Evolutionary conservation across 2,113 vertebrate genomes (phyloP).

Genomic region (Crotalus horridus): DNA sequence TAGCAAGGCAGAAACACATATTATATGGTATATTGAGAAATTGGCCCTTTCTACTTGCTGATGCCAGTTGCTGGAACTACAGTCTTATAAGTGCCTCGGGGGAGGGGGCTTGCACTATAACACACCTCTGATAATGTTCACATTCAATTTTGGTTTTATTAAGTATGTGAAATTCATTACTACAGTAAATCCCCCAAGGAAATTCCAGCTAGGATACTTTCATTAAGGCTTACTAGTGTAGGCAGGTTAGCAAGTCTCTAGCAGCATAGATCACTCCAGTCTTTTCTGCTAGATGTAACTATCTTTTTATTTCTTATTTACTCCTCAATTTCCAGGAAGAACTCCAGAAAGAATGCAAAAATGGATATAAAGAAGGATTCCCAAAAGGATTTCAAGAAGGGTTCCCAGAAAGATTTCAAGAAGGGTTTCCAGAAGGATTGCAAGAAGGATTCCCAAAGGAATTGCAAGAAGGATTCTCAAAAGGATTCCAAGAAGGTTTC

Average conservation of each 20-base stretch:
- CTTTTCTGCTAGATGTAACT: not conserved
- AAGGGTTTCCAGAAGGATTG: not conserved
- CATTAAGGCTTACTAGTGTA: not conserved
- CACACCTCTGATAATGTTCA: not conserved
- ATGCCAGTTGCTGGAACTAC: not conserved
- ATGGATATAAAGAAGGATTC: not conserved
- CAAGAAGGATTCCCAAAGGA: not conserved
- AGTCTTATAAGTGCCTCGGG: not conserved
- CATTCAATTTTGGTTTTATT: not conserved
- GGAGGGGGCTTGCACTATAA: not conserved
- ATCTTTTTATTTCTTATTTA: not conserved
- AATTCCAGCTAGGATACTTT: not conserved
- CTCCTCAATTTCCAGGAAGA: not conserved
- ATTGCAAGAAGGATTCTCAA: not conserved
- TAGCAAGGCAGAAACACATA: not conserved
- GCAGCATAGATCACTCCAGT: not conserved
- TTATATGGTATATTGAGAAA: not conserved
- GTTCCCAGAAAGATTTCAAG: not conserved
- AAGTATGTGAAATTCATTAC: not conserved
- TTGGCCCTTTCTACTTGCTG: not conserved
- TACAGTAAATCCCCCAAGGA: not conserved
- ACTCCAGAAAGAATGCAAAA: not conserved
- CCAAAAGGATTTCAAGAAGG: not conserved
- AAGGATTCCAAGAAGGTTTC: not conserved
- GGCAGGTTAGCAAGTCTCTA: not conserved